Conservation (phyloP, 2,113 vertebrate genomes). For the Spheniscus mendiculus region DNA sequence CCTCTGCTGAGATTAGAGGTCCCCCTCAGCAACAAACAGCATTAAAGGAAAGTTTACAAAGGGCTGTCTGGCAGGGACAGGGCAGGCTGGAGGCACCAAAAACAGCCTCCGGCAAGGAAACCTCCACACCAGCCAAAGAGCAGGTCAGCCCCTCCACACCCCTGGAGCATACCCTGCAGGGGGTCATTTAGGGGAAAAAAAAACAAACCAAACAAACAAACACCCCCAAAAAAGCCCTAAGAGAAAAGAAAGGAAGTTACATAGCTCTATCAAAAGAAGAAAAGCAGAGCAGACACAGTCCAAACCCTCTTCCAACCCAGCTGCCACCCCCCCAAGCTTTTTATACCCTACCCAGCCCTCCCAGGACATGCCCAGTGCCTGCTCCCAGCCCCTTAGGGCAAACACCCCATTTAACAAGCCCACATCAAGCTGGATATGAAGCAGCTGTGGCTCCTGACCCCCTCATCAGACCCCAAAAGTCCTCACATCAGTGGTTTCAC, state of each 20-base stretch:
- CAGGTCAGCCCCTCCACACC: background rate
- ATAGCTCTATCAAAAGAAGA: fast-evolving
- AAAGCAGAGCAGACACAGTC: fast-evolving
- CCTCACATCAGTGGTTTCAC: background rate
- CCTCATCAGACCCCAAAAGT: background rate
- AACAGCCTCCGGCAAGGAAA: background rate
- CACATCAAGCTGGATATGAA: background rate
- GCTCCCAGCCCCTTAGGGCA: background rate
- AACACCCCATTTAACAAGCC: background rate
- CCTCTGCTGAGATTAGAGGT: background rate
- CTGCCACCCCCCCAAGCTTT: background rate
- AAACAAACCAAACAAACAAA: too few species aligned
- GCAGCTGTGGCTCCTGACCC: background rate
- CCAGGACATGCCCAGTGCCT: fast-evolving
- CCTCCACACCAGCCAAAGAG: background rate
- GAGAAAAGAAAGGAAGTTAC: background rate
- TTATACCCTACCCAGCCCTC: fast-evolving
- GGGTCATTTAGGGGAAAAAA: background rate
- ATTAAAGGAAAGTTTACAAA: background rate
- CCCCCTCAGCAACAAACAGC: background rate
- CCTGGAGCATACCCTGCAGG: background rate
- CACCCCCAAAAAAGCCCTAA: too few species aligned
- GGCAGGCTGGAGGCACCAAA: background rate
- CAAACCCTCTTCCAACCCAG: fast-evolving
- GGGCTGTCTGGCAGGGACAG: background rate